Conservation (phyloP, 2,888 invertebrate species). For the Brachypalpus laphriformis region DNA sequence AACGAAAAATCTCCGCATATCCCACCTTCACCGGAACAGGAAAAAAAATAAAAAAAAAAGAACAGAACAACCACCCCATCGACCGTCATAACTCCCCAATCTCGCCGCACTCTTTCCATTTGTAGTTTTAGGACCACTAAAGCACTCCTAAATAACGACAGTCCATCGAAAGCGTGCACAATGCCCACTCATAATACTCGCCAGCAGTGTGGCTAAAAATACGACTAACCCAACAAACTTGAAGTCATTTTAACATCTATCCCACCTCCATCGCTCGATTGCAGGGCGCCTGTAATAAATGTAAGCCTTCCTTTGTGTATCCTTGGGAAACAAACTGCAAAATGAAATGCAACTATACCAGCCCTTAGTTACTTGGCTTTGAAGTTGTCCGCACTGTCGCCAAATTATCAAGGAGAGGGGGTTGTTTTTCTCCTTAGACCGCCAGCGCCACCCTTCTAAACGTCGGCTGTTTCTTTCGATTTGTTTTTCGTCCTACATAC, state of each 20-base stretch:
- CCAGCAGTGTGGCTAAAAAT: conserved; percentile 38
- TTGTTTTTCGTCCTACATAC: conserved; percentile 31
- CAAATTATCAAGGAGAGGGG: conserved; percentile 54
- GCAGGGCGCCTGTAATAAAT: conserved; percentile 39
- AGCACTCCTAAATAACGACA: conserved; percentile 60
- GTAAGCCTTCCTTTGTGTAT: conserved; percentile 45
- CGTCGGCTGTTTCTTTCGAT: conserved; percentile 36
- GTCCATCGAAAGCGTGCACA: conserved; percentile 72
- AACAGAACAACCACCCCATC: conserved; percentile 17
- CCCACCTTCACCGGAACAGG: background rate
- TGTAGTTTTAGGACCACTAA: background rate
- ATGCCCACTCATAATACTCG: conserved; percentile 70
- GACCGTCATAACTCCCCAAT: conserved; percentile 60
- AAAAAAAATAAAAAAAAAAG: background rate
- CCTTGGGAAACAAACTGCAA: conserved; percentile 61
- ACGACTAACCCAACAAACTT: conserved; percentile 19
- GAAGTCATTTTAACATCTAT: conserved; percentile 46
- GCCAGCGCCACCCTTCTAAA: background rate
- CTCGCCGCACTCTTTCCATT: conserved; percentile 10
- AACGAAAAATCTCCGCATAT: conserved; percentile 30
- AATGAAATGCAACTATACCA: conserved; percentile 54
- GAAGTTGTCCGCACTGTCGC: conserved; percentile 68
- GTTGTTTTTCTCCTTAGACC: background rate
- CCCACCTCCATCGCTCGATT: background rate
- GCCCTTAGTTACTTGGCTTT: conserved; percentile 46